A percentile compares a stretch with the other conserved stretches of the same genome.
phyloP scores from a whole-genome alignment of 2,888 invertebrate genomes.

The Drosophila anomelani region DNA sequence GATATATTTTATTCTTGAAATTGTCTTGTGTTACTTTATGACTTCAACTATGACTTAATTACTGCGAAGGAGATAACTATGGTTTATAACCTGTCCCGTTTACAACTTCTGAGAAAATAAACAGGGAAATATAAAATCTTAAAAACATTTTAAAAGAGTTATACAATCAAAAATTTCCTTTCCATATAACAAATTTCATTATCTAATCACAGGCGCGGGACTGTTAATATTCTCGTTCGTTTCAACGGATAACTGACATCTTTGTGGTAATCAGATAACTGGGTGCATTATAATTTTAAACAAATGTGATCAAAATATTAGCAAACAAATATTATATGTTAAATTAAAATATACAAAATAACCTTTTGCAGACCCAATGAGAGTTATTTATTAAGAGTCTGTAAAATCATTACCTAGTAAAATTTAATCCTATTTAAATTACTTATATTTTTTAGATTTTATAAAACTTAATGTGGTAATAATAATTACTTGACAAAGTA shows the following conservation, averaged over 20 bases:
- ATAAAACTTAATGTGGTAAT: no score
- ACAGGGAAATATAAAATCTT: background rate
- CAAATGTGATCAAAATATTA: background rate
- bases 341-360: background rate
- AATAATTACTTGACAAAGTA: no score
- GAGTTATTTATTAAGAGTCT: no score
- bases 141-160: background rate
- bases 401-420: no score
- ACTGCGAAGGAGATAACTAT: background rate
- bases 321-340: background rate
- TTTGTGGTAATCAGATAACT: conserved; percentile 34
- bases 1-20: background rate
- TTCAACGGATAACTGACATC: conserved; percentile 49
- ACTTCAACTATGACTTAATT: background rate
- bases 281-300: background rate
- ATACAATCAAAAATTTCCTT: background rate
- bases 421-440: background rate
- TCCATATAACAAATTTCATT: background rate
- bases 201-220: conserved; percentile 6
- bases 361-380: no score
- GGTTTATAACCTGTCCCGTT: background rate
- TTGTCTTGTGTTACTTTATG: background rate
- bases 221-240: conserved; percentile 34
- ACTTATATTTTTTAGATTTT: background rate
- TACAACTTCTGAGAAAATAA: background rate